Evolutionary conservation across 2,888 invertebrate genomes (phyloP), one percentile per base, ranked within the genome.

Genomic region (Scaptomyza reducta): DNA sequence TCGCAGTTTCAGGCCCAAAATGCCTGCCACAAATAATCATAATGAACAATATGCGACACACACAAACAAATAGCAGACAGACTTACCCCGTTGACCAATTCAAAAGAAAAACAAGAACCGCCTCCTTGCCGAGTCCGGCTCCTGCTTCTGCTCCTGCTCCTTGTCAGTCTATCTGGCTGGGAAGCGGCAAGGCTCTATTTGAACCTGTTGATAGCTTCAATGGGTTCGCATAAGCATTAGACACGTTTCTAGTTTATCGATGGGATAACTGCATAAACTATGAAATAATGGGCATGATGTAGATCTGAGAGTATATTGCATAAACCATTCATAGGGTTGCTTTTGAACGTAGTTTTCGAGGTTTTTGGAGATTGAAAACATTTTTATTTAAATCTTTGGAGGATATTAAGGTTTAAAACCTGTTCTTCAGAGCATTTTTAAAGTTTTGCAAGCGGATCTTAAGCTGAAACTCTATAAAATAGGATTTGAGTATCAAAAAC

Each of bases 31-130:
- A 85, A 87, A 82, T 85, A 82, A 87, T 82, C 81, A 82, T 82
- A 82, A 82, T 82, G 80, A 82, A 87, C 88, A 86, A 76, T 85
- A 79, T 79, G 67, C 76, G 63, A 40, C 38, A n/a, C 40, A 46
- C 56, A 53, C 53, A n/a, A n/a, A 27, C 27, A 27, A 6, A 79
- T 51, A 55, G 76, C 80, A 22, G 47, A 38, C 38, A 57, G 47
- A 53, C 54, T 62, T 53, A 56, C 55, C 59, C 59, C 55, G 64
- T 44, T 74, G 72, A 63, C 63, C 73, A 70, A 6, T 82, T 82
- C 86, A 82, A 82, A 87, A 66, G 84, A 88, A 88, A 86, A 88
- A 77, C 84, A 71, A 60, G 46, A 85, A 85, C 70, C 70, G 64
- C 58, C 74, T 66, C 41, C 42, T 54, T 62, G 40, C 64, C 44